phyloP scores from a whole-genome alignment of 1,140 invertebrate species.

The Odontomachus brunneus region DNA sequence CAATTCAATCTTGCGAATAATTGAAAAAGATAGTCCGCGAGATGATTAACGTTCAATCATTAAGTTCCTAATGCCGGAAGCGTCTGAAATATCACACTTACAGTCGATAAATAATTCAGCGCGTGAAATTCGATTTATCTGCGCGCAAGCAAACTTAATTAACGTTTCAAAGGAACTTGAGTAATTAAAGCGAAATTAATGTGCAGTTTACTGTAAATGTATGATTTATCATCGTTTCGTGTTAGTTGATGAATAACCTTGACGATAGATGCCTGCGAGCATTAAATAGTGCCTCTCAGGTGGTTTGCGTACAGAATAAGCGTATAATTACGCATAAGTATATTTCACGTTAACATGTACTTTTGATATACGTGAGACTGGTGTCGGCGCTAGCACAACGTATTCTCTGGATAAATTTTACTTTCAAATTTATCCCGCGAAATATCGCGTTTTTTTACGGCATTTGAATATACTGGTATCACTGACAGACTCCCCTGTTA shows the following conservation, averaged over 20 bases:
- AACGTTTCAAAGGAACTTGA: background rate
- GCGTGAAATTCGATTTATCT: slow-evolving; percentile 11
- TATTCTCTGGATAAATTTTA: background rate
- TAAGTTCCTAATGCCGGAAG: background rate
- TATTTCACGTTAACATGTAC: slow-evolving; percentile 6
- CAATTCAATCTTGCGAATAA: too few relatives aligned
- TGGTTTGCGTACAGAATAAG: slow-evolving; percentile 43
- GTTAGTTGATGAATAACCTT: slow-evolving; percentile 10
- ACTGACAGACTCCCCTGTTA: background rate
- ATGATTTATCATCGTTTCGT: background rate
- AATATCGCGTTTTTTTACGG: background rate
- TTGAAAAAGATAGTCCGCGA: too few relatives aligned
- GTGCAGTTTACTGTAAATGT: background rate
- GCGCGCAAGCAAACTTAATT: background rate
- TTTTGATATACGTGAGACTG: slow-evolving; percentile 8
- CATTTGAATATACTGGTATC: slow-evolving; percentile 1
- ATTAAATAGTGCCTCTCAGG: slow-evolving; percentile 64
- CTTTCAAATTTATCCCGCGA: background rate
- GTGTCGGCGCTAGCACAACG: background rate
- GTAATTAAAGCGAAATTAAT: slow-evolving; percentile 44
- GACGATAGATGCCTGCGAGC: slow-evolving; percentile 15
- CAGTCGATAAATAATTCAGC: slow-evolving; percentile 3
- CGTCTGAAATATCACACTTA: slow-evolving; percentile 12
- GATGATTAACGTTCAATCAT: background rate
- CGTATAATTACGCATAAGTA: slow-evolving; percentile 34